Evolutionary conservation across 1,140 invertebrate genomes (phyloP).

Genomic region (Wasmannia auropunctata): DNA sequence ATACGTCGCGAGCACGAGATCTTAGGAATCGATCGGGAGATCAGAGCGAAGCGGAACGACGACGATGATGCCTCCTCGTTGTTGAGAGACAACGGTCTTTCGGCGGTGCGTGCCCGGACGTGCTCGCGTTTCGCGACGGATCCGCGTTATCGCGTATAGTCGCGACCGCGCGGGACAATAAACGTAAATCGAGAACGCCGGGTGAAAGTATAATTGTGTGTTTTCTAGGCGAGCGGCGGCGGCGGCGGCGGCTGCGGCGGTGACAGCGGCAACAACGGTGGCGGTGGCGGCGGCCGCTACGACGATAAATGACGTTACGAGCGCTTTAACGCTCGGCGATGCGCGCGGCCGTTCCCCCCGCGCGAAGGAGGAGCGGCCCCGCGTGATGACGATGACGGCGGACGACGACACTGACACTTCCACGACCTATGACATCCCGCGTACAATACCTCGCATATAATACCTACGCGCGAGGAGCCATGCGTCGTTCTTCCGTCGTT

Average conservation of each 20-base stretch:
- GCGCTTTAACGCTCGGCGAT: slow-evolving; percentile 2
- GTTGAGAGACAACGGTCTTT: not conserved
- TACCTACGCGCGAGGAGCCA: not conserved
- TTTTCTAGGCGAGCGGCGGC: slow-evolving; percentile 1
- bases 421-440: not conserved
- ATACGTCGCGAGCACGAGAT: not conserved
- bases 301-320: slow-evolving; percentile 15
- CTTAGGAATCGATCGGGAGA: not conserved
- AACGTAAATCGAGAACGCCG: slow-evolving; percentile 63
- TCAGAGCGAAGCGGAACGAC: not conserved
- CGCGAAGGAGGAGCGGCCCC: slow-evolving; percentile 49
- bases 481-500: not conserved
- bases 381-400: not conserved
- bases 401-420: not conserved
- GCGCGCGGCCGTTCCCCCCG: slow-evolving; percentile 52
- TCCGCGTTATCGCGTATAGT: not conserved
- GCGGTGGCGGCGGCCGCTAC: not conserved
- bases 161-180: slow-evolving; percentile 46
- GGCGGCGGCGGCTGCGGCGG: not conserved
- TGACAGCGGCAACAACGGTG: no score
- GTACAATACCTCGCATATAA: not conserved
- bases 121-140: not conserved
- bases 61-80: not conserved
- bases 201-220: slow-evolving; percentile 68
- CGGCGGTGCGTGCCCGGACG: not conserved